A percentile compares a stretch with the other conserved stretches of the same genome.
These are phyloP conservation scores for Cyprinodon tularosa DNA, from an alignment of 2,113 vertebrate genomes.

Conservation along the genomic window DNA sequence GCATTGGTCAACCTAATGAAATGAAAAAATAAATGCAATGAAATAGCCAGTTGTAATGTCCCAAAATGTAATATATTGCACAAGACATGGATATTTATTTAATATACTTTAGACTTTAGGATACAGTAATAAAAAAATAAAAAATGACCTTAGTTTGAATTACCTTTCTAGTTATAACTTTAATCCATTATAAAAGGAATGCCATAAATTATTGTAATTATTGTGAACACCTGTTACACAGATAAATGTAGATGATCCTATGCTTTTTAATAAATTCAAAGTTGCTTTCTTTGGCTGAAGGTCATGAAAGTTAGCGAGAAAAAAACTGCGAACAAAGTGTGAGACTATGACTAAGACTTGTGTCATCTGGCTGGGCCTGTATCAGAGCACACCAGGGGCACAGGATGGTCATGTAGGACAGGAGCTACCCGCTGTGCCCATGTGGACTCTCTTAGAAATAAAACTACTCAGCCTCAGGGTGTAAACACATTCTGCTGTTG, in stretches of 20 bases:
- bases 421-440: slow-evolving; percentile 49
- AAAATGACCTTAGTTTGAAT: too few species aligned
- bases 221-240: neutral
- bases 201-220: neutral
- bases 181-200: neutral
- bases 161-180: neutral
- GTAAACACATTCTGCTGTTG: slow-evolving; percentile 55
- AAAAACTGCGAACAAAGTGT: slow-evolving; percentile 44
- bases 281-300: neutral
- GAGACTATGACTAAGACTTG: slow-evolving; percentile 31
- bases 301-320: slow-evolving; percentile 1
- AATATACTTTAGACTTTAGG: too few species aligned
- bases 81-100: too few species aligned
- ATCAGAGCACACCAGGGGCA: slow-evolving; percentile 37
- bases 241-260: neutral
- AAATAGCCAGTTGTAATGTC: too few species aligned
- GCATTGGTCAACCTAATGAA: too few species aligned
- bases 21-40: too few species aligned
- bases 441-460: slow-evolving; percentile 47
- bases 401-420: slow-evolving; percentile 43
- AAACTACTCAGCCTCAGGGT: slow-evolving; percentile 37
- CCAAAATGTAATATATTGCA: too few species aligned
- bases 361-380: slow-evolving; percentile 33
- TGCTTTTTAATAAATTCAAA: neutral
- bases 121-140: too few species aligned